Percentiles rank a stretch among this genome's conserved stretches.
These are phyloP conservation scores for Sigmodon hispidus DNA, from an alignment of 2,113 vertebrate genomes.

Conservation along the genomic window DNA sequence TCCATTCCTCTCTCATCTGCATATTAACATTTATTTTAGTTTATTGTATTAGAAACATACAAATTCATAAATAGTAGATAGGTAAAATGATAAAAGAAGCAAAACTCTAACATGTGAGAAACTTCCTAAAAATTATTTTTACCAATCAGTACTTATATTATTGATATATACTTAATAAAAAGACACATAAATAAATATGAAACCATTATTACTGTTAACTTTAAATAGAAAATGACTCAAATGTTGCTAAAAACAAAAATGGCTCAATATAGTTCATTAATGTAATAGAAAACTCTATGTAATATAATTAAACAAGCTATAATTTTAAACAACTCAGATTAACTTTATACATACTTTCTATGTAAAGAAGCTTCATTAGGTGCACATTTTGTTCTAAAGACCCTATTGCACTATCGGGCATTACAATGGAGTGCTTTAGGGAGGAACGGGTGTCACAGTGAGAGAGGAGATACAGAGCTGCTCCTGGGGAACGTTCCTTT, in stretches of 20 bases:
- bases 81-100: not conserved
- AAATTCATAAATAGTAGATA: conserved; percentile 3
- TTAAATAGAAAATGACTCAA: not conserved
- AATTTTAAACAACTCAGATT: not conserved
- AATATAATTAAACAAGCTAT: not conserved
- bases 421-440: not conserved
- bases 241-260: not conserved
- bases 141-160: not conserved
- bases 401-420: not conserved
- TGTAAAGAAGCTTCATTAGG: not conserved
- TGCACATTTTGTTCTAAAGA: not conserved
- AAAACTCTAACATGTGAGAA: not conserved
- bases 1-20: not conserved
- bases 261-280: not conserved
- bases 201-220: not conserved
- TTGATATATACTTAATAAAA: not conserved
- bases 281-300: not conserved
- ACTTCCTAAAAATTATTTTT: conserved; percentile 25
- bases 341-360: not conserved
- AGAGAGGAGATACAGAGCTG: not conserved
- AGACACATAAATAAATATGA: not conserved
- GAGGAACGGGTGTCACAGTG: not conserved
- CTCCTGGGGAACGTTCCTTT: not conserved
- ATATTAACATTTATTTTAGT: not conserved
- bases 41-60: not conserved